Percentiles rank a stretch among this genome's conserved stretches.
These are phyloP conservation scores for Sebastes nivosus DNA, from an alignment of 2,797 vertebrate species.

Conservation along the genomic window DNA sequence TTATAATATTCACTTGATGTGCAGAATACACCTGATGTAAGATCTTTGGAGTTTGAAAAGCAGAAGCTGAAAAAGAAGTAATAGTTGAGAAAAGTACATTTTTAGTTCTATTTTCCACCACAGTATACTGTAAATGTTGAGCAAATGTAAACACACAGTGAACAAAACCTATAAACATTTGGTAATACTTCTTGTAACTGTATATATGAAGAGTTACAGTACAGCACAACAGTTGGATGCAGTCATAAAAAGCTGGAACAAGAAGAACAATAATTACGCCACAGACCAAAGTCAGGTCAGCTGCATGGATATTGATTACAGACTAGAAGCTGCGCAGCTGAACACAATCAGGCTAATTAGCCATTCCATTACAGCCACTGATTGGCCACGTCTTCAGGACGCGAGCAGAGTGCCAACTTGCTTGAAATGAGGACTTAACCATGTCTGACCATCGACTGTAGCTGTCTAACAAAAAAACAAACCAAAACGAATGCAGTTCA, in stretches of 20 bases:
- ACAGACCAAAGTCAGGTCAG: conserved; percentile 33
- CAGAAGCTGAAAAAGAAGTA: background rate
- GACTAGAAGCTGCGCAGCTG: conserved; percentile 46
- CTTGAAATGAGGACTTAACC: conserved; percentile 30
- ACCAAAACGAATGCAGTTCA: background rate
- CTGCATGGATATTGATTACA: conserved; percentile 57
- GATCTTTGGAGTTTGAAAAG: background rate
- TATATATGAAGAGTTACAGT: background rate
- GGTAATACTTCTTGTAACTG: background rate
- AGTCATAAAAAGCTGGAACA: conserved; percentile 30
- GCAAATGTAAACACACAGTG: background rate
- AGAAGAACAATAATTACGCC: conserved; percentile 16
- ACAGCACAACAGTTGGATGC: background rate
- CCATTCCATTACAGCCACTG: conserved; percentile 44
- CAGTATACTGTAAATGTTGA: background rate
- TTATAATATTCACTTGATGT: conserved; percentile 33
- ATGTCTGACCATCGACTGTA: conserved; percentile 11
- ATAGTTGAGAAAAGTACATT: background rate
- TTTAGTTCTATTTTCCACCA: background rate
- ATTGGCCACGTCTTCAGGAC: conserved; percentile 48
- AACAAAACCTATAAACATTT: background rate
- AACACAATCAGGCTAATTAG: conserved; percentile 65
- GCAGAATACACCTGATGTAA: conserved; percentile 19
- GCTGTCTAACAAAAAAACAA: background rate
- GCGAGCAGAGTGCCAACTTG: conserved; percentile 2